A percentile compares a stretch with the other conserved stretches of the same genome.
Conservation (phyloP, 2,797 vertebrate genomes). For the Centropyge bicolor region DNA sequence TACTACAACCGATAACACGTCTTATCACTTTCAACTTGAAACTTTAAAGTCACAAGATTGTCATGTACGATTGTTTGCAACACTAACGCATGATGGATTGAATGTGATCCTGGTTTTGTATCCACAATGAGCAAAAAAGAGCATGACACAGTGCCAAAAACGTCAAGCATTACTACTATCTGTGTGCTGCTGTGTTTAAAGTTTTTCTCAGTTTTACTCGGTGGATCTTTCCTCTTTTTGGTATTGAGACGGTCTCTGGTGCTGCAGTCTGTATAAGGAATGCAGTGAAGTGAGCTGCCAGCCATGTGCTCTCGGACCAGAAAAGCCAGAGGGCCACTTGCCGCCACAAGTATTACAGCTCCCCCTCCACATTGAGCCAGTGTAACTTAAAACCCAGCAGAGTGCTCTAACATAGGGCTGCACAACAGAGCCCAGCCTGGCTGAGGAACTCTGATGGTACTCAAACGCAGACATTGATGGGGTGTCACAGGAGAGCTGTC, state of each 20-base stretch:
- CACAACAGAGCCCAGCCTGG: conserved; percentile 39
- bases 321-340: conserved; percentile 59
- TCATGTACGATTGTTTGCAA: conserved; percentile 2
- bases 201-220: conserved; percentile 10
- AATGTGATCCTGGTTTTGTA: not conserved
- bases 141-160: not conserved
- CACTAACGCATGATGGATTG: conserved; percentile 6
- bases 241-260: conserved; percentile 35
- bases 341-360: conserved; percentile 56
- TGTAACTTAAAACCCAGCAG: conserved; percentile 73
- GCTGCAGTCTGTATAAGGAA: conserved; percentile 56
- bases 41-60: conserved; percentile 13
- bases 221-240: conserved; percentile 29
- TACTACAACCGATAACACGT: conserved; percentile 16
- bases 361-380: conserved; percentile 34
- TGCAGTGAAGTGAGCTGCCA: conserved; percentile 55
- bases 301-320: conserved; percentile 70
- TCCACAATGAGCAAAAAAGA: conserved; percentile 10
- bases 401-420: conserved; percentile 40
- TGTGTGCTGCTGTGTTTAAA: conserved; percentile 2
- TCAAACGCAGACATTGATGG: conserved; percentile 59
- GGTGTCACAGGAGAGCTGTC: conserved; percentile 70
- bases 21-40: conserved; percentile 18
- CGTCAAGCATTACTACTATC: not conserved
- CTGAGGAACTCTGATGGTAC: conserved; percentile 46